These are phyloP conservation scores for Diachrysia chrysitis DNA, from an alignment of 2,888 invertebrate species.

Conservation along the genomic window DNA sequence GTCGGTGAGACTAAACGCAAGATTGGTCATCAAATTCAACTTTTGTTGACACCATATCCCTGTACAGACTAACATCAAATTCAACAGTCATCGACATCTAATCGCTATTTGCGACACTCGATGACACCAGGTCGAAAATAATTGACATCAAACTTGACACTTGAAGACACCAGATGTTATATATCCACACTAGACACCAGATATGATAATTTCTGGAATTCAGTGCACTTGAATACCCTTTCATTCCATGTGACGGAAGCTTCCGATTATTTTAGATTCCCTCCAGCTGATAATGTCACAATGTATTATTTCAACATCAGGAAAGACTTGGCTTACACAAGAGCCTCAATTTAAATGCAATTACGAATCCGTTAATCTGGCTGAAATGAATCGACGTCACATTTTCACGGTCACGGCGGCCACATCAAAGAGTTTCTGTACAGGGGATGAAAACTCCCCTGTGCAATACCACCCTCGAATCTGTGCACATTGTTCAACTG, in stretches of 20 bases:
- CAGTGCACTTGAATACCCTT: no score
- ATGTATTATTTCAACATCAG: slow-evolving; percentile 34
- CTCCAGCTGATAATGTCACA: not conserved
- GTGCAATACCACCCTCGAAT: slow-evolving; percentile 67
- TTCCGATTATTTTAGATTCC: slow-evolving; percentile 3
- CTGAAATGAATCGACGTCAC: slow-evolving; percentile 81
- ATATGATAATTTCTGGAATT: no score
- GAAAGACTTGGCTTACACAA: slow-evolving; percentile 58
- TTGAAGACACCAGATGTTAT: no score
- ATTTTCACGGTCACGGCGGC: slow-evolving; percentile 85
- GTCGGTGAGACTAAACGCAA: no score
- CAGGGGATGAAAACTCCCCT: slow-evolving; percentile 66
- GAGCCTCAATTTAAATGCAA: slow-evolving; percentile 72
- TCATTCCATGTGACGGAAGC: not conserved
- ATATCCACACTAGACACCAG: no score
- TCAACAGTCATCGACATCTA: not conserved
- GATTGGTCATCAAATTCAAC: no score
- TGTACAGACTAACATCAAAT: no score
- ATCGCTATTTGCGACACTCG: not conserved
- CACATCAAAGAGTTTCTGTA: slow-evolving; percentile 85
- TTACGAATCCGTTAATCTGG: slow-evolving; percentile 79
- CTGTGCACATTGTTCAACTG: slow-evolving; percentile 41
- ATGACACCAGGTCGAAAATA: not conserved
- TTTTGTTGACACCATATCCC: no score
- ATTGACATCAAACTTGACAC: not conserved